A percentile compares a stretch with the other conserved stretches of the same genome.
Evolutionary conservation across 2,113 vertebrate genomes (phyloP).

Genomic region (Zosterops borbonicus): DNA sequence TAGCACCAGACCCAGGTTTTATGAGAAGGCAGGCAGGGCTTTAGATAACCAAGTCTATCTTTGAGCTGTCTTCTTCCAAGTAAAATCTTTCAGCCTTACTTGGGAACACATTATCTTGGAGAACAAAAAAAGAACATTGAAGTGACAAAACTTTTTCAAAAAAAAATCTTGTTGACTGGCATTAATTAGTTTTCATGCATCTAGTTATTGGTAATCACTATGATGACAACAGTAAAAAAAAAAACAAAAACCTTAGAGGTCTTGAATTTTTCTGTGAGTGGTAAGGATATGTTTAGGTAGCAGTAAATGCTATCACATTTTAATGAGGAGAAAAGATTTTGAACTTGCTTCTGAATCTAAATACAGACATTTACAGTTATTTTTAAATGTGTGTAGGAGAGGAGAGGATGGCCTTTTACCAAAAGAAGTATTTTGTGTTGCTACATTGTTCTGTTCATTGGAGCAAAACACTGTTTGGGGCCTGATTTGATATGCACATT

Average conservation of each 20-base stretch:
- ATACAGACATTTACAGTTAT: neutral
- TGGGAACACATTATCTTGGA: neutral
- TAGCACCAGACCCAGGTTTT: neutral
- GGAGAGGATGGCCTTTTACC: neutral
- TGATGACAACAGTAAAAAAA: neutral
- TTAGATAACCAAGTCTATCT: neutral
- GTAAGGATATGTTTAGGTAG: neutral
- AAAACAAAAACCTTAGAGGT: neutral
- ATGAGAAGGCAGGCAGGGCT: neutral
- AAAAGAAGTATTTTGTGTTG: neutral
- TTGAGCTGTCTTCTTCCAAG: neutral
- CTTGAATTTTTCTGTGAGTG: neutral
- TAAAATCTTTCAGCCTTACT: neutral
- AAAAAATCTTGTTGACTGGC: neutral
- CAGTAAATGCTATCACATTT: neutral
- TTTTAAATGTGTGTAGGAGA: neutral
- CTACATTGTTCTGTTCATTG: neutral
- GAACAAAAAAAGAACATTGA: neutral
- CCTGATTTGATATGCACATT: neutral
- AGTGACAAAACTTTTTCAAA: neutral
- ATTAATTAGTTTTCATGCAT: neutral
- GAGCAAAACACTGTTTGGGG: neutral
- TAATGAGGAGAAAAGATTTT: neutral
- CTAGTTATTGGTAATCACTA: neutral
- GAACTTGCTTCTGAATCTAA: neutral